Conservation (phyloP, 1,140 invertebrate species). For the Ylistrum balloti region DNA sequence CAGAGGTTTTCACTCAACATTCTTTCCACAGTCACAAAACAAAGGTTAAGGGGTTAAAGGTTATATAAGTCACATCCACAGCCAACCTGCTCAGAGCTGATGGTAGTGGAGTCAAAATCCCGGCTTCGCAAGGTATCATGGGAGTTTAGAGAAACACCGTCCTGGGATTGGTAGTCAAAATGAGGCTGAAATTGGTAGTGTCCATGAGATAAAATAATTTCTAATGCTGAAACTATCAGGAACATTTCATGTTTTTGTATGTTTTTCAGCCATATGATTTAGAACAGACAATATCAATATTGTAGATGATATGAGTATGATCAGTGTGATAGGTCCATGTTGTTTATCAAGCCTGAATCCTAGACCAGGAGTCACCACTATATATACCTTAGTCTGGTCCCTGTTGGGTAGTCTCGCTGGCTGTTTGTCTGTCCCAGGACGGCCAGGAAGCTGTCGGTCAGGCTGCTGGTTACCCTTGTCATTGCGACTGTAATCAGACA, state of each 20-base stretch:
- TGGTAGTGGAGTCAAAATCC: conserved; percentile 37
- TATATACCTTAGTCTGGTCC: not conserved
- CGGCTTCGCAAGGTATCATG: conserved; percentile 12
- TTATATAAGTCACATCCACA: conserved; percentile 33
- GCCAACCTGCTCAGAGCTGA: conserved; percentile 22
- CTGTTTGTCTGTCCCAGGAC: conserved; percentile 23
- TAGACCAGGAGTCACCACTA: not conserved
- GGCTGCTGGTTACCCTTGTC: not conserved
- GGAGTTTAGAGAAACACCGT: not conserved
- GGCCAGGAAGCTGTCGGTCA: not conserved
- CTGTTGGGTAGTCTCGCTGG: not conserved
- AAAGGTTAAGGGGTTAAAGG: conserved; percentile 14
- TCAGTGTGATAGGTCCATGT: too few species aligned
- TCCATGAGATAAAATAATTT: not conserved
- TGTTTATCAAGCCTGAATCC: too few species aligned
- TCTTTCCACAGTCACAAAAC: not conserved
- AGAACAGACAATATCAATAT: not conserved
- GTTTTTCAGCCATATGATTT: not conserved
- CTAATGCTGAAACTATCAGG: not conserved
- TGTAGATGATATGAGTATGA: not conserved
- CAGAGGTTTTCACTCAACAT: not conserved
- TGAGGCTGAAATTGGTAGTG: not conserved
- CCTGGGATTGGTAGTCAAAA: conserved; percentile 2
- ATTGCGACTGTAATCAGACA: not conserved
- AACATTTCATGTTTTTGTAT: not conserved